Percentiles rank a stretch among this genome's conserved stretches.
Evolutionary conservation across 2,888 invertebrate species (phyloP).

Genomic region (Yponomeuta malinellus): DNA sequence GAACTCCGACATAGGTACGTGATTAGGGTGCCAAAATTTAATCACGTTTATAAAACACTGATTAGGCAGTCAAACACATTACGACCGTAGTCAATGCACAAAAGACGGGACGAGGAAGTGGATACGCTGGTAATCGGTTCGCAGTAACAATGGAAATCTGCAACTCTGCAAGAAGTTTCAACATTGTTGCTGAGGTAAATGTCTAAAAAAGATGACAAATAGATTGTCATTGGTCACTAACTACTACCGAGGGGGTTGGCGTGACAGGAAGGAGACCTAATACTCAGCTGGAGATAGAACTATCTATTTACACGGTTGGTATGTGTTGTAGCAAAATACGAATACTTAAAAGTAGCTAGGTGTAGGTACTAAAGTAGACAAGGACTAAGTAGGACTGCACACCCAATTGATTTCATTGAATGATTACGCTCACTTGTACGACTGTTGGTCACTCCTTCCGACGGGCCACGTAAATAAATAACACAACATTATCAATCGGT

Average conservation of each 20-base stretch:
- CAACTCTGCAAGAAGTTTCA: background rate
- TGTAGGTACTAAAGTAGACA: background rate
- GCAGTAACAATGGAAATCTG: background rate
- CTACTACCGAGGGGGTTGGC: too few species aligned
- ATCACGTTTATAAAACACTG: background rate
- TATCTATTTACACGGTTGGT: too few species aligned
- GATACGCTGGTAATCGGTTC: too few species aligned
- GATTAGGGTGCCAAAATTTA: background rate
- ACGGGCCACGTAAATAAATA: slow-evolving; percentile 17
- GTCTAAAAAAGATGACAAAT: background rate
- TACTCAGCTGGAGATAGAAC: too few species aligned
- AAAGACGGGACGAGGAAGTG: background rate
- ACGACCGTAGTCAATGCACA: background rate
- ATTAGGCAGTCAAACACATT: background rate
- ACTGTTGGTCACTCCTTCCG: slow-evolving; percentile 38
- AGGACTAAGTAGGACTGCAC: background rate
- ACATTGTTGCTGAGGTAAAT: background rate
- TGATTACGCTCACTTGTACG: slow-evolving; percentile 23
- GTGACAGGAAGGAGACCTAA: too few species aligned
- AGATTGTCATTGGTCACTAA: too few species aligned
- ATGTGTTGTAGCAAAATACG: too few species aligned
- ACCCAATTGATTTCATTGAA: slow-evolving; percentile 1
- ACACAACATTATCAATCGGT: slow-evolving; percentile 46
- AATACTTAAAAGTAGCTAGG: background rate
- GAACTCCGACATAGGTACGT: background rate